Percentiles rank a stretch among this genome's conserved stretches.
phyloP scores from a whole-genome alignment of 2,888 invertebrate species.

The Dyspetes luteomarginatus region DNA sequence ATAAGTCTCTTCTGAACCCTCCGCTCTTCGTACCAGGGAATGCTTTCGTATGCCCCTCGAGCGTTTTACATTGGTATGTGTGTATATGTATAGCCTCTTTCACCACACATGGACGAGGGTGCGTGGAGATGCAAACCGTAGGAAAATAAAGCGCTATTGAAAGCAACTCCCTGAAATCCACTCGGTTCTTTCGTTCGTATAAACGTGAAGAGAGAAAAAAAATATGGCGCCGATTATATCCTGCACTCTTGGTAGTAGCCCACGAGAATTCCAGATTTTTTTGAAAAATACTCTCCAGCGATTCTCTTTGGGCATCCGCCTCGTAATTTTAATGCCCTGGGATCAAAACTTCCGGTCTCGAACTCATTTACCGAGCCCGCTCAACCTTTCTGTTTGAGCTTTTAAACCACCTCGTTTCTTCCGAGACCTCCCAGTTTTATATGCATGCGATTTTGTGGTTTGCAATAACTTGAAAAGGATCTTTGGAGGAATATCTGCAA shows the following conservation, averaged over 20 bases:
- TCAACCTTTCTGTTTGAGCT: not conserved
- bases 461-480: not conserved
- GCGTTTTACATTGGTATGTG: slow-evolving; percentile 37
- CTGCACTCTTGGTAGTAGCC: not conserved
- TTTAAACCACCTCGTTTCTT: not conserved
- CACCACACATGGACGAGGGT: not conserved
- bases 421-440: not conserved
- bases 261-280: not conserved
- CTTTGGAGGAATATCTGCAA: not conserved
- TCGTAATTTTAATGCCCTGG: not conserved
- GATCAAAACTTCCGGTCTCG: not conserved
- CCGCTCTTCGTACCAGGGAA: not conserved
- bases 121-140: slow-evolving; percentile 32
- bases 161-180: slow-evolving; percentile 4
- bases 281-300: not conserved
- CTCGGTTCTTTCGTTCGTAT: not conserved
- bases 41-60: not conserved
- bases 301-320: not conserved
- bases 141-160: slow-evolving; percentile 18
- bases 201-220: not conserved
- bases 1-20: not conserved
- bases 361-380: not conserved
- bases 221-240: slow-evolving; percentile 1
- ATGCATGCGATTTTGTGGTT: not conserved
- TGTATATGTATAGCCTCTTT: not conserved